A percentile compares a stretch with the other conserved stretches of the same genome.
Conservation (phyloP, 37 sponge, comb jelly and placozoan genomes). For the Hexactinellida sp. region DNA sequence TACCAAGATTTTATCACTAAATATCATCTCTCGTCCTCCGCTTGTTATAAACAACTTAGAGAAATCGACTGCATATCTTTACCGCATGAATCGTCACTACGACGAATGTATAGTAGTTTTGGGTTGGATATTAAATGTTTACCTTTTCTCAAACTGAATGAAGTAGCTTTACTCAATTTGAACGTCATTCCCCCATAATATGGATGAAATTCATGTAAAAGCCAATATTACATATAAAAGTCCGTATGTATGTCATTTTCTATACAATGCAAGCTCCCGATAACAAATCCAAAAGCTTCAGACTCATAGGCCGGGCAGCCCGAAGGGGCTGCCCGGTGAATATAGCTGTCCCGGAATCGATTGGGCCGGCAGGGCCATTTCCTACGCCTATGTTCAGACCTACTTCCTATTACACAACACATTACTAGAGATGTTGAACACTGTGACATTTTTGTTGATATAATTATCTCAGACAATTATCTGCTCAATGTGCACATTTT, state of each 20-base stretch:
- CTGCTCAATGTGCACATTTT: not conserved
- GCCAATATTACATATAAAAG: not conserved
- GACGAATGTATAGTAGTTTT: not conserved
- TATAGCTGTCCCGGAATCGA: too few species aligned
- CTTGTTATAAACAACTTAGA: not conserved
- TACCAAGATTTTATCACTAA: not conserved
- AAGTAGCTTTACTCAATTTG: not conserved
- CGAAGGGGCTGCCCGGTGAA: too few species aligned
- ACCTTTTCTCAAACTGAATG: not conserved
- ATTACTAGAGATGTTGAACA: not conserved
- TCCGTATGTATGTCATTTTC: not conserved
- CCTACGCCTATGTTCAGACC: too few species aligned
- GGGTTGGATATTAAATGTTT: not conserved
- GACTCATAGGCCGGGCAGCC: too few species aligned
- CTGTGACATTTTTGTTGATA: not conserved
- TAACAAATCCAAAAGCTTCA: not conserved
- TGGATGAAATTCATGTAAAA: not conserved
- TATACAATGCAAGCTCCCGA: not conserved
- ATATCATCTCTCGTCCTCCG: not conserved
- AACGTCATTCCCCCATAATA: not conserved
- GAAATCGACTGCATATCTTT: not conserved
- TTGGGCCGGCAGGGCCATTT: too few species aligned
- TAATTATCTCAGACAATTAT: slow-evolving; percentile 1
- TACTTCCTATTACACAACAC: not conserved
- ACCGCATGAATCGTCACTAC: not conserved